phyloP scores from a whole-genome alignment of 2,113 vertebrate genomes.

The Hyaena hyaena region DNA sequence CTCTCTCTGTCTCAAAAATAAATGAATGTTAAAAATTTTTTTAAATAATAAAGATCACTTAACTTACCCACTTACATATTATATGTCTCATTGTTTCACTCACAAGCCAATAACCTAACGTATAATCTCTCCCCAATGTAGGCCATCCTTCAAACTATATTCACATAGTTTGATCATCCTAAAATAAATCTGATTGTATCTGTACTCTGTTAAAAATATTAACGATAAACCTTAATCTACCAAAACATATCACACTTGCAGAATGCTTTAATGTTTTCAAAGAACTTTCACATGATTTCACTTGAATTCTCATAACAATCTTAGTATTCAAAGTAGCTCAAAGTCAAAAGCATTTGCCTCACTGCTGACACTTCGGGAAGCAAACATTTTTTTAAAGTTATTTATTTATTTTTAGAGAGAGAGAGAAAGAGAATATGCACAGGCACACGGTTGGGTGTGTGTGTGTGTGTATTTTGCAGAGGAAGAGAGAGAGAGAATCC shows the following conservation, averaged over 20 bases:
- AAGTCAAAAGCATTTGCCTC: neutral
- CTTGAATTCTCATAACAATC: neutral
- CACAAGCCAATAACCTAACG: neutral
- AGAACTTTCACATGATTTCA: neutral
- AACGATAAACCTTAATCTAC: neutral
- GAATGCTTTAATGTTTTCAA: neutral
- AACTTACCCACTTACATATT: neutral
- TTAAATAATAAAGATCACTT: neutral
- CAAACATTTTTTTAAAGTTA: neutral
- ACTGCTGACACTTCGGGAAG: neutral
- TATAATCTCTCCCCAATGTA: neutral
- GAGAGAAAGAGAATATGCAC: too few species aligned
- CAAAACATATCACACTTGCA: neutral
- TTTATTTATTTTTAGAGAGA: too few species aligned
- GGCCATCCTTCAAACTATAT: neutral
- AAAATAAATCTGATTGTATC: slow-evolving; percentile 18
- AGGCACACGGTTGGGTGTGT: too few species aligned
- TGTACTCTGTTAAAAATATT: neutral
- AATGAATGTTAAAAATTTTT: too few species aligned
- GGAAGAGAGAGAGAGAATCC: too few species aligned
- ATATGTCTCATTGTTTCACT: neutral
- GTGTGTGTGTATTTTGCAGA: too few species aligned
- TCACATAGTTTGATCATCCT: neutral
- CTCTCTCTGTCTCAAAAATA: too few species aligned
- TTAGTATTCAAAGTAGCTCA: neutral